Evolutionary conservation across 2,797 vertebrate genomes (phyloP).

Genomic region (Spinus olivaceus): DNA sequence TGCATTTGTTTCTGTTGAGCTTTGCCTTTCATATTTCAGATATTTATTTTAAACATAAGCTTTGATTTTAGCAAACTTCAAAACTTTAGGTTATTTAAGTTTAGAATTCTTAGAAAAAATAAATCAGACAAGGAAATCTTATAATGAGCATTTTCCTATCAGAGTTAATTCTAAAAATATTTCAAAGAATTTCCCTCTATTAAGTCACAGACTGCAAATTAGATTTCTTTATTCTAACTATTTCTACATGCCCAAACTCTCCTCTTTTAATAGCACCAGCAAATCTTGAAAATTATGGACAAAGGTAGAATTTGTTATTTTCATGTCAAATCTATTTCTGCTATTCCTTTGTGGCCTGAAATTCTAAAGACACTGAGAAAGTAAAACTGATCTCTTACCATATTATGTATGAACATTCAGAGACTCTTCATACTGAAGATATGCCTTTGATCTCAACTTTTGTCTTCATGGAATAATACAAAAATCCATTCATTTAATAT

Average conservation of each 20-base stretch:
- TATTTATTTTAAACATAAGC: not conserved
- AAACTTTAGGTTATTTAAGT: not conserved
- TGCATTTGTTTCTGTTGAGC: not conserved
- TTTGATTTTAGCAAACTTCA: not conserved
- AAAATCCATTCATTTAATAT: not conserved
- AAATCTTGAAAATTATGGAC: constrained; percentile 3
- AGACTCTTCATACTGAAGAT: not conserved
- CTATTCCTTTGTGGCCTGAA: constrained; percentile 14
- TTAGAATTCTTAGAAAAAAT: constrained; percentile 17
- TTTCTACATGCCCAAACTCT: constrained; percentile 11
- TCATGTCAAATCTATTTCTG: constrained; percentile 38
- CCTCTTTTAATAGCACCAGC: not conserved
- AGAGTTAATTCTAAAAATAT: constrained; percentile 31
- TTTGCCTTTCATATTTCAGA: not conserved
- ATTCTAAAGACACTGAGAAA: constrained; percentile 1
- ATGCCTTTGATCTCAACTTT: not conserved
- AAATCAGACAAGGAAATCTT: constrained; percentile 11
- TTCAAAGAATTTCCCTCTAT: constrained; percentile 27
- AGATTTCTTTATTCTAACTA: constrained; percentile 20
- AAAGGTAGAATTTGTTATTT: constrained; percentile 43
- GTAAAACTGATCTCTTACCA: not conserved
- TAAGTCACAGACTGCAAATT: constrained; percentile 31
- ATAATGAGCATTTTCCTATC: not conserved
- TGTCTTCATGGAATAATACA: not conserved
- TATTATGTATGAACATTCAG: not conserved